These are phyloP conservation scores for Tiaroga cobitis DNA, from an alignment of 2,797 vertebrate species.

Conservation along the genomic window DNA sequence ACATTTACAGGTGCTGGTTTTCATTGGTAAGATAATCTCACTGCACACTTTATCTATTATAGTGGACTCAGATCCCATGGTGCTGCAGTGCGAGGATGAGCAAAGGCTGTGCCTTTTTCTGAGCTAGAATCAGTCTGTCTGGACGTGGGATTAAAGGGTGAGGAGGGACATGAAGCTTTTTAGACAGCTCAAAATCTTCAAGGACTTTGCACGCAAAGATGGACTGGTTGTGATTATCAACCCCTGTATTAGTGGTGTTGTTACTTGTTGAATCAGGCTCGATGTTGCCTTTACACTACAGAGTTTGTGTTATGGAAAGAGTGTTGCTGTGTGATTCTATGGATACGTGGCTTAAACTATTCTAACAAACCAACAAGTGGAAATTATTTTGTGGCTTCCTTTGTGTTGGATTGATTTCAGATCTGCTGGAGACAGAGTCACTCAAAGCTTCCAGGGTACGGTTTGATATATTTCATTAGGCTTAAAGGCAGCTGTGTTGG, in stretches of 20 bases:
- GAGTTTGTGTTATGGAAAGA: conserved; percentile 23
- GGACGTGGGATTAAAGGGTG: conserved; percentile 75
- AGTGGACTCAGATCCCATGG: conserved; percentile 15
- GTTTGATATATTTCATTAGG: conserved; percentile 5
- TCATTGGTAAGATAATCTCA: not conserved
- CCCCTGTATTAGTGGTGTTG: conserved; percentile 5
- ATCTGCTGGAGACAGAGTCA: conserved; percentile 16
- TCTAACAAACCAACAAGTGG: conserved; percentile 23
- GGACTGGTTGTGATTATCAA: conserved; percentile 41
- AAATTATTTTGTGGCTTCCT: conserved; percentile 36
- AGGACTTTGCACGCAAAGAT: conserved; percentile 69
- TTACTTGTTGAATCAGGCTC: conserved; percentile 27
- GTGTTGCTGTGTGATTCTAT: conserved; percentile 33
- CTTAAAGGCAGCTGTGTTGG: conserved; percentile 11
- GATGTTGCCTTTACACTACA: conserved; percentile 9
- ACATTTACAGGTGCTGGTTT: not conserved
- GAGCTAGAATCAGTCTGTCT: conserved; percentile 78
- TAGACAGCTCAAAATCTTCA: conserved; percentile 66
- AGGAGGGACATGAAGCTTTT: conserved; percentile 69
- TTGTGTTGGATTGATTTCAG: conserved; percentile 32
- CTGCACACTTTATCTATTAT: conserved; percentile 13
- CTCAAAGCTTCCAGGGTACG: not conserved
- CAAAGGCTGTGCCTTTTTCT: conserved; percentile 64
- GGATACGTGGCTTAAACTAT: conserved; percentile 21
- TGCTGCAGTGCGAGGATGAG: conserved; percentile 56